Conservation (phyloP, 2,888 invertebrate species). For the Napeogenes sylphis region DNA sequence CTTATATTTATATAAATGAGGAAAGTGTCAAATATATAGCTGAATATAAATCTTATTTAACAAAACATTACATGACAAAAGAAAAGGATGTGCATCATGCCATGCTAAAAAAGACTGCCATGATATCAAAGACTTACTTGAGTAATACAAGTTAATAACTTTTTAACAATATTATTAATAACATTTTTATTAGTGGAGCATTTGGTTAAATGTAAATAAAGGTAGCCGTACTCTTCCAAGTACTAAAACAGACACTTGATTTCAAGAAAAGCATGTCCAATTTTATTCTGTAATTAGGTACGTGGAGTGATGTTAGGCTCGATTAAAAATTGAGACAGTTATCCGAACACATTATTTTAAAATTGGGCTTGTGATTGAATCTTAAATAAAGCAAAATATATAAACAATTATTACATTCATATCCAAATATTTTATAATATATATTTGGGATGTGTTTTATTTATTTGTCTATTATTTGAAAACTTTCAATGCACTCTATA, state of each 20-base stretch:
- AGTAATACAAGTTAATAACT: slow-evolving; percentile 22
- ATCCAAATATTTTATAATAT: not conserved
- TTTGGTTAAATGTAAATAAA: no score
- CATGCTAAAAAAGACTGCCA: slow-evolving; percentile 55
- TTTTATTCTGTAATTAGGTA: slow-evolving; percentile 5
- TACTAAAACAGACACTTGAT: not conserved
- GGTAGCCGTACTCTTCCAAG: no score
- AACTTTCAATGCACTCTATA: no score
- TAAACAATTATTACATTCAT: not conserved
- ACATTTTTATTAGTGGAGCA: no score
- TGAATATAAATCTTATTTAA: slow-evolving; percentile 19
- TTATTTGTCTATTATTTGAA: no score
- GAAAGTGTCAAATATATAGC: not conserved
- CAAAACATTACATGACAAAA: slow-evolving; percentile 36
- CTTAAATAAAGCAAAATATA: slow-evolving; percentile 9
- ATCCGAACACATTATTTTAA: slow-evolving; percentile 18
- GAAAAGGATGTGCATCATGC: slow-evolving; percentile 55
- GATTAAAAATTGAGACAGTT: slow-evolving; percentile 29
- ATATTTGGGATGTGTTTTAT: no score
- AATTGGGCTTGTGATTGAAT: slow-evolving; percentile 15
- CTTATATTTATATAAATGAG: no score
- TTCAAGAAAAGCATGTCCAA: not conserved
- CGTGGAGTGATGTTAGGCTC: slow-evolving; percentile 12
- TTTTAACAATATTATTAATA: no score
- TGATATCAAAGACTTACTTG: slow-evolving; percentile 58